Conservation (phyloP, 2,113 vertebrate genomes). For the Tachycineta bicolor region DNA sequence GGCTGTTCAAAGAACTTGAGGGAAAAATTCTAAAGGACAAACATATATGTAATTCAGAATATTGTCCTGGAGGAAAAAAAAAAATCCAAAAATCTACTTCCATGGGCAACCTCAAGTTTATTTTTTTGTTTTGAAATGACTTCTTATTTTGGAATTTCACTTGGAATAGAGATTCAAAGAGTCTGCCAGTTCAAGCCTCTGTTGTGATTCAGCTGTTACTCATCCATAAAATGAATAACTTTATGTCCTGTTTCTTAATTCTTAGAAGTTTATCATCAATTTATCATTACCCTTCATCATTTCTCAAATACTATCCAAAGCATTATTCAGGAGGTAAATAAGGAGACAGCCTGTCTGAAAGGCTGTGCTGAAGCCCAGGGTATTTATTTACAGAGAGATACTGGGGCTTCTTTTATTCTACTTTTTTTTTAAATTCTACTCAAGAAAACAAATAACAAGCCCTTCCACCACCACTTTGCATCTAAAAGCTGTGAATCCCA, state of each 20-base stretch:
- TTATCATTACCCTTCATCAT: not conserved
- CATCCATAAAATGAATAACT: not conserved
- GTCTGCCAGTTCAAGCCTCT: constrained; percentile 7
- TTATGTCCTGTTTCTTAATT: constrained; percentile 4
- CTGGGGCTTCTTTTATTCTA: not conserved
- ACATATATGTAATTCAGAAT: not conserved
- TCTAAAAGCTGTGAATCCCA: not conserved
- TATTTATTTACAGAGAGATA: not conserved
- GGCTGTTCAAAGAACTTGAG: not conserved
- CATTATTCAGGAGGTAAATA: not conserved
- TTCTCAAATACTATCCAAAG: not conserved
- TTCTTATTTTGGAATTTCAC: constrained; percentile 29
- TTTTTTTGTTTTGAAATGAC: constrained; percentile 15
- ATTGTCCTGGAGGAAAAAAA: not conserved
- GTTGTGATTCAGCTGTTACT: constrained; percentile 32
- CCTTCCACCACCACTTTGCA: not conserved
- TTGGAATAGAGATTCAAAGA: constrained; percentile 21
- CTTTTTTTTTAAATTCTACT: not conserved
- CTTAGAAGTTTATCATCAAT: not conserved
- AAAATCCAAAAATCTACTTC: not conserved
- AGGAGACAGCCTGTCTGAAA: not conserved
- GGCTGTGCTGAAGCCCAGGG: not conserved
- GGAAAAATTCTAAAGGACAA: not conserved
- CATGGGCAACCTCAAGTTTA: not conserved
- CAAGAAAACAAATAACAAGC: not conserved